A percentile compares a stretch with the other conserved stretches of the same genome.
Evolutionary conservation across 2,113 vertebrate genomes (phyloP).

Genomic region (Cariama cristata): DNA sequence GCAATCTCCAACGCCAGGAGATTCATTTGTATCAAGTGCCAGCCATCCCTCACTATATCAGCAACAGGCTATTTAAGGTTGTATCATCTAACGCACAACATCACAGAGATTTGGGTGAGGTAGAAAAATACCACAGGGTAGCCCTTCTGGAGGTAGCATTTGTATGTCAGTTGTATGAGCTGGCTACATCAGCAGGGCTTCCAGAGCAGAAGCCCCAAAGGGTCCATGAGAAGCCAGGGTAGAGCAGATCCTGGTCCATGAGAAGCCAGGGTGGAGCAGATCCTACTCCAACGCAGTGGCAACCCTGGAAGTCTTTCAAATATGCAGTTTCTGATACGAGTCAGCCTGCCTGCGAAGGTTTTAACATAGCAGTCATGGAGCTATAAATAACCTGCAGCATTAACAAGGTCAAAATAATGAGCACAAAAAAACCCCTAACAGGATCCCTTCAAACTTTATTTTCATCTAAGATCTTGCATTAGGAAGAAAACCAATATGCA

Average conservation of each 20-base stretch:
- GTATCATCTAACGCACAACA: neutral
- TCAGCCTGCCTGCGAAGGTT: neutral
- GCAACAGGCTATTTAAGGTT: neutral
- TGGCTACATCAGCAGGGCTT: neutral
- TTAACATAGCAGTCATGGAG: neutral
- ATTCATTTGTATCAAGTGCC: neutral
- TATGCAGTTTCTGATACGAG: neutral
- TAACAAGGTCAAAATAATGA: conserved; percentile 24
- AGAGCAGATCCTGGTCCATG: neutral
- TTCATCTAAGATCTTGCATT: neutral
- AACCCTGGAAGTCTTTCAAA: neutral
- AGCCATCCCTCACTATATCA: neutral
- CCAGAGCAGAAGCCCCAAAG: neutral
- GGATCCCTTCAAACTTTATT: neutral
- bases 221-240: neutral
- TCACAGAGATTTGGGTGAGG: neutral
- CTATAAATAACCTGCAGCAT: neutral
- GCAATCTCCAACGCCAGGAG: neutral
- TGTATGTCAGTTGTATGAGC: neutral
- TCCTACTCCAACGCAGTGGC: neutral
- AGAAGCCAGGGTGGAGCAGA: neutral
- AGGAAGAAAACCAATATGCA: neutral
- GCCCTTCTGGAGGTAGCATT: neutral
- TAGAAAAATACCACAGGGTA: neutral
- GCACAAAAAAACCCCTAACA: neutral